Evolutionary conservation across 1,140 invertebrate species (phyloP), one percentile per base, ranked within the genome.

Genomic region (Caerostris darwini): DNA sequence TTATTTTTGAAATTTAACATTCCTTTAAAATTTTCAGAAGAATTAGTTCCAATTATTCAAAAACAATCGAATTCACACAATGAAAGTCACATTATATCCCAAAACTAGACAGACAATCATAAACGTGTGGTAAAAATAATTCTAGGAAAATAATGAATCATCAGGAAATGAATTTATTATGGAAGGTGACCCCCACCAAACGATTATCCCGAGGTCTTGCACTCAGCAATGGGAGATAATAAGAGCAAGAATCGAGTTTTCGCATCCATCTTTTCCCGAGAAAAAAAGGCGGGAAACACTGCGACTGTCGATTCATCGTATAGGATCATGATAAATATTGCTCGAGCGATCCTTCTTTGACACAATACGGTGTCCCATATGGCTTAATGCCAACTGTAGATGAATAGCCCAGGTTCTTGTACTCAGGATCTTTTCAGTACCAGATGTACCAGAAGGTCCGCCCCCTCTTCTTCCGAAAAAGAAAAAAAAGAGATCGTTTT

Each of bases 301-400:
- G n/a, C 8, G 86, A 53, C 86, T 64, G 59, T 67, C 86, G 19
- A 88, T 64, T 64, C 64, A 88, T 88, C 59, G 86, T 64, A 77
- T 77, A 2, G 57, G 67, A 90, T 90, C 67, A 58, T 90, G 88
- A 90, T 90, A 77, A 90, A 90, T 90, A 90, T 58, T 58, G 54
- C 53, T n/a, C 17, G 57, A 58, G 69, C 17, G 34, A 90, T 90
- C 69, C 57, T 77, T 90, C 88, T 77, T 90, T 90, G 54, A 77
- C 88, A 90, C 67, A 90, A 90, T 90, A 57, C 53, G 57, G 69
- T 90, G n/a, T 77, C 54, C 67, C 17, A 57, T 77, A 90, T 90
- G 88, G 67, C 67, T 77, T 90, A 77, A 34, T 57, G 67, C 88
- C 88, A 90, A 71, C 14, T 77, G 34, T 50, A 77, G 71, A 34